Evolutionary conservation across 2,888 invertebrate genomes (phyloP), one percentile per base, ranked within the genome.

Genomic region (Drosophila engyochracea): DNA sequence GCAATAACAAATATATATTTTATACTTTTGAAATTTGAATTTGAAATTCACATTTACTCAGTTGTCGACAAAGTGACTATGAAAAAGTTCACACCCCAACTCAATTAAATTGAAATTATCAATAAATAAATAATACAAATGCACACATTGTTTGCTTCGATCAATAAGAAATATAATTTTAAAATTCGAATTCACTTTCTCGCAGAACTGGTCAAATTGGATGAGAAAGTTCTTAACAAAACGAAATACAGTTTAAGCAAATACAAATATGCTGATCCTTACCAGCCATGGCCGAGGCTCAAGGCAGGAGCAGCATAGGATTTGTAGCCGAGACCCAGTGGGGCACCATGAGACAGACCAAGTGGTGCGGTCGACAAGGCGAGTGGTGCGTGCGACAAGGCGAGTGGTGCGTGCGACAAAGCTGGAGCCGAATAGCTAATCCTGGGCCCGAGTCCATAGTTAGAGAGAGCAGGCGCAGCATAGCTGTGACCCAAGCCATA

Each of bases 251-350:
- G 70, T 68, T 30, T 54, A 75, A 52, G 53, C 41, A 53, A 14
- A 31, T 41, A 37, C 35, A 14, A 28, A 28, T 12, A 9, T 10
- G 28, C 6, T 33, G 7, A 0, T n/a, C 14, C 28, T 85, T 92
- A 92, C 92, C 92, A 92, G 68, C 90, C 91, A 83, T 92, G 92
- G 25, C 81, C 87, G 54, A 85, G 75, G 30, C 90, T 84, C 0
- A 85, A 61, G 54, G 96, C 96, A 5, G 96, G 86, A 44, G 82
- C 92, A 3, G 93, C 79, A 37, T 74, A 68, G 28, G 85, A 77
- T 41, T 60, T 70, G 52, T 77, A 75, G 60, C 82, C 84, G 12
- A 81, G 62, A 9, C 81, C 80, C 12, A 76, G 53, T 14, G 72
- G 74, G 41, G 74, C 70, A 57, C 58, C 58, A 58, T 58, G 58